Percentiles rank a stretch among this genome's conserved stretches.
phyloP scores from a whole-genome alignment of 1,140 invertebrate species.

The Aphis craccivora region DNA sequence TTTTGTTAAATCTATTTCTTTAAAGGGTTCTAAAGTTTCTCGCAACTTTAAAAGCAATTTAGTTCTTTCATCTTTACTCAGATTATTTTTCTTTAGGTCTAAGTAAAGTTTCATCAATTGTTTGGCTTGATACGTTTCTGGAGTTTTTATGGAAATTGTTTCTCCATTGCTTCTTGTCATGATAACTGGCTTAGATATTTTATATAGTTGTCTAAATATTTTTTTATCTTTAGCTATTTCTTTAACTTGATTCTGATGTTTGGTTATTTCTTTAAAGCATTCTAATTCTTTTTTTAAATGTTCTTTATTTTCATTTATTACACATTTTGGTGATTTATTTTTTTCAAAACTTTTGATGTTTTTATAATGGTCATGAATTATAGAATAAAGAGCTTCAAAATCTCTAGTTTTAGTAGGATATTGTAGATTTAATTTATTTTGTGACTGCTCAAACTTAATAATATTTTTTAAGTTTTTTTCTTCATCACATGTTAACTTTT shows the following conservation, averaged over 20 bases:
- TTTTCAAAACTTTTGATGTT: conserved; percentile 11
- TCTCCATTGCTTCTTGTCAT: conserved; percentile 71
- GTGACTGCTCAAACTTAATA: background rate
- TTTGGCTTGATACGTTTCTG: conserved; percentile 72
- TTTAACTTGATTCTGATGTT: background rate
- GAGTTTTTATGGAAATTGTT: conserved; percentile 70
- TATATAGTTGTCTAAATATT: conserved; percentile 63
- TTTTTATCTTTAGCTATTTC: conserved; percentile 38
- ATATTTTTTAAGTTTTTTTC: background rate
- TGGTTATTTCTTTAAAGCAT: conserved; percentile 39
- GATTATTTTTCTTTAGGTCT: conserved; percentile 66
- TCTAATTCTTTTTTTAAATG: background rate
- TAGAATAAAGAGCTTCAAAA: conserved; percentile 49
- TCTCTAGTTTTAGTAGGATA: conserved; percentile 7
- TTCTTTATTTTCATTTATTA: conserved; percentile 6
- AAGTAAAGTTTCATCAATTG: conserved; percentile 70
- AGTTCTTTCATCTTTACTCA: conserved; percentile 68
- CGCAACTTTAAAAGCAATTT: conserved; percentile 70
- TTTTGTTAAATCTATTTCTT: conserved; percentile 64
- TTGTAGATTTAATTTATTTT: background rate
- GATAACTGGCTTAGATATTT: conserved; percentile 69
- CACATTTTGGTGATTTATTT: background rate
- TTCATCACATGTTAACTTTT: background rate
- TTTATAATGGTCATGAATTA: background rate
- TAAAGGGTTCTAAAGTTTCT: conserved; percentile 68